These are phyloP conservation scores for Pleuronectes platessa DNA, from an alignment of 2,113 vertebrate genomes.

Conservation along the genomic window DNA sequence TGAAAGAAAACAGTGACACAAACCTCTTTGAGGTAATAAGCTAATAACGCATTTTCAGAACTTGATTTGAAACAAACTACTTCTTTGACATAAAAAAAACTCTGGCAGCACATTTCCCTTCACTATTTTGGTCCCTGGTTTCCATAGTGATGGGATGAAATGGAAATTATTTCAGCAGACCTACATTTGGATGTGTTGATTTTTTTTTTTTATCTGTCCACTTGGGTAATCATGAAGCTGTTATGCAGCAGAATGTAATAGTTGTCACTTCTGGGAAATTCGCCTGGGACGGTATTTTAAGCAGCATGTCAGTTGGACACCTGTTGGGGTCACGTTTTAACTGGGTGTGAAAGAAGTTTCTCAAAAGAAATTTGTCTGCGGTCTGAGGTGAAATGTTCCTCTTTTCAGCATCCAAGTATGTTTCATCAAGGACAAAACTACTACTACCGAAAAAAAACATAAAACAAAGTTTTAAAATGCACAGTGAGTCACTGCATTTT, in stretches of 20 bases:
- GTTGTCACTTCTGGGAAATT: conserved; percentile 37
- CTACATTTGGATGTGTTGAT: conserved; percentile 61
- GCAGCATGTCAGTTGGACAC: conserved; percentile 22
- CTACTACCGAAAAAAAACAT: background rate
- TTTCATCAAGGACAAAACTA: conserved; percentile 9
- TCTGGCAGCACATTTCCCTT: conserved; percentile 48
- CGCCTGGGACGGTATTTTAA: conserved; percentile 40
- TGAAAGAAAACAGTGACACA: background rate
- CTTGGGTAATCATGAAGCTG: conserved; percentile 56
- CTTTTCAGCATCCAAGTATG: conserved; percentile 9
- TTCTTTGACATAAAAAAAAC: conserved; percentile 27
- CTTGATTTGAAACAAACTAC: conserved; percentile 28
- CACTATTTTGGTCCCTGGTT: conserved; percentile 68
- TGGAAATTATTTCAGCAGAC: conserved; percentile 57
- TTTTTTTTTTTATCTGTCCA: conserved; percentile 27
- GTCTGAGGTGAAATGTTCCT: background rate
- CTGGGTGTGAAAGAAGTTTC: conserved; percentile 3
- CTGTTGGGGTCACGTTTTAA: conserved; percentile 23
- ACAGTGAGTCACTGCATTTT: background rate
- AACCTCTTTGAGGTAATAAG: background rate
- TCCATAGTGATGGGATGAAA: conserved; percentile 71
- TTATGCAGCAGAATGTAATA: conserved; percentile 35
- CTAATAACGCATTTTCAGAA: conserved; percentile 7
- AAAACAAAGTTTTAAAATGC: background rate
- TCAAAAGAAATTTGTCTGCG: background rate